Evolutionary conservation across 2,797 vertebrate species (phyloP), one percentile per base, ranked within the genome.

Genomic region (Anisognathus igniventris): DNA sequence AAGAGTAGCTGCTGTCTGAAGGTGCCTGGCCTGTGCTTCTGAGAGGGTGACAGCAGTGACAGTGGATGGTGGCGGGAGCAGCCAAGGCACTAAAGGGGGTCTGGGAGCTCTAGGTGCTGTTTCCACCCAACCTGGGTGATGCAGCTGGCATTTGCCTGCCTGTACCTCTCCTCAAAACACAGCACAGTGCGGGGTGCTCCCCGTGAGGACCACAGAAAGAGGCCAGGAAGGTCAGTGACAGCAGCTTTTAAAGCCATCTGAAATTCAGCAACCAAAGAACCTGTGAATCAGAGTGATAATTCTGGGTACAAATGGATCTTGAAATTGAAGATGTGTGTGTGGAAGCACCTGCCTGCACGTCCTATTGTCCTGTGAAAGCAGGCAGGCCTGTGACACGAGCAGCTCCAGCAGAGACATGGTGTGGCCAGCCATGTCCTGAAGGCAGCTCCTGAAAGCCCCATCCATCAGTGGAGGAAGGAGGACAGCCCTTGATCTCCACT

Each of bases 361-460:
- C 48, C 48, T 45, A 25, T 6, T 3, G 20, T 62, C 25, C 53
- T 20, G 15, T 64, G 70, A n/a, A 28, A 24, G 35, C 39, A 66
- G 64, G 11, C 4, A 15, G 30, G 33, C 7, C 61, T 83, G 57
- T 42, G 42, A 42, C 42, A 42, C 4, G 7, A 4, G 42, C 40
- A 42, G 40, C 40, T 42, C 40, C 2, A 21, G 39, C 45, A 58
- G 56, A 74, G 70, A 47, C 1, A 0, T 0, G 9, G 3, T 1
- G 3, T 27, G 24, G 57, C 17, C 54, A 48, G 67, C 28, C 42
- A 83, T 16, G 19, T 67, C 37, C 50, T 47, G 40, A 40, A 40
- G 40, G 40, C 40, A 40, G 40, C 16, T 67, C 37, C 50, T 47
- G 48, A 21, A 35, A 79, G 35, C 35, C 51, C 20, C 31, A 22